These are phyloP conservation scores for Taxidea taxus DNA, from an alignment of 2,113 vertebrate genomes.

Conservation along the genomic window DNA sequence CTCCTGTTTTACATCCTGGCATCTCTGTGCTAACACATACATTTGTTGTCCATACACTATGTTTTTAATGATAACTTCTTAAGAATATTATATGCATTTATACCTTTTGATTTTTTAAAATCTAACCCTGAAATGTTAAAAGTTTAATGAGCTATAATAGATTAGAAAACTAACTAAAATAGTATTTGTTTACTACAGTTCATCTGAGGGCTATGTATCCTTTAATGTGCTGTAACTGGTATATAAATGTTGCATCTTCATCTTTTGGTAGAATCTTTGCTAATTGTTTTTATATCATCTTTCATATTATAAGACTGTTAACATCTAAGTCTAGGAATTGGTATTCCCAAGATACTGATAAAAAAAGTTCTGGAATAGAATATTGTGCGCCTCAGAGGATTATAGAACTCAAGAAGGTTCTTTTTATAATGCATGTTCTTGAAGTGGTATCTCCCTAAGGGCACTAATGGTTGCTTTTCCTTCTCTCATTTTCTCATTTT, in stretches of 20 bases:
- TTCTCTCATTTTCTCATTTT: constrained; percentile 64
- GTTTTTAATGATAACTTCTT: constrained; percentile 22
- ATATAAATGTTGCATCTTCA: constrained; percentile 1
- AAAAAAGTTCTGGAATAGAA: constrained; percentile 30
- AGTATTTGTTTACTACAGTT: constrained; percentile 18
- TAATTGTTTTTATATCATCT: constrained; percentile 21
- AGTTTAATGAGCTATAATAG: constrained; percentile 44
- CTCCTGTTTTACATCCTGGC: not conserved
- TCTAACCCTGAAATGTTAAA: constrained; percentile 41
- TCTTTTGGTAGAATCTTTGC: constrained; percentile 24
- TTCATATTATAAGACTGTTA: constrained; percentile 21
- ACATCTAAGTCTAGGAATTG: constrained; percentile 20
- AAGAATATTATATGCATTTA: constrained; percentile 11
- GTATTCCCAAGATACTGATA: constrained; percentile 35
- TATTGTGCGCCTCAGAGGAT: constrained; percentile 27
- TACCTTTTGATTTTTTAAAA: not conserved
- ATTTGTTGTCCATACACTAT: not conserved
- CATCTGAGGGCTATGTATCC: not conserved
- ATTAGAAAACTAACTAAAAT: constrained; percentile 41
- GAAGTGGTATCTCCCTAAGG: not conserved
- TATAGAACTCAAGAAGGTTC: constrained; percentile 34
- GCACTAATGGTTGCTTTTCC: constrained; percentile 17
- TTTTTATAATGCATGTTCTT: constrained; percentile 25
- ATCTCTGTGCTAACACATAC: not conserved
- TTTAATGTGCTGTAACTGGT: not conserved